Conservation (phyloP, 2,797 vertebrate genomes). For the Tauraco hartlaubi region DNA sequence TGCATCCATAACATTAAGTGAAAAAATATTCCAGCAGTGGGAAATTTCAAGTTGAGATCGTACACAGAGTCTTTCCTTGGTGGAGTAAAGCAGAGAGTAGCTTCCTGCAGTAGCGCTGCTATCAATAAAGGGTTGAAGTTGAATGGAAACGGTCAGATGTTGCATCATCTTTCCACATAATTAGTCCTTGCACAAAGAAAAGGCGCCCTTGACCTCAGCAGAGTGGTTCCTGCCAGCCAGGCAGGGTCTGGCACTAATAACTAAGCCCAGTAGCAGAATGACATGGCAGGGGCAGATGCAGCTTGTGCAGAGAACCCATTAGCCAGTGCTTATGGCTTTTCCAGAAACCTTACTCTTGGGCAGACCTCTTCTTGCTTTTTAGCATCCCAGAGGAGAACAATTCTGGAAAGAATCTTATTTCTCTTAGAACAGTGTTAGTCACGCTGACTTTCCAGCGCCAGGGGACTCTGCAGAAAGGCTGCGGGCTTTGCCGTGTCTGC, state of each 20-base stretch:
- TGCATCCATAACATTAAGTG: not conserved
- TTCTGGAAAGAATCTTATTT: not conserved
- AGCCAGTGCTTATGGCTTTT: not conserved
- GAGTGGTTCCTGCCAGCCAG: not conserved
- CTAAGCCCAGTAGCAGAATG: not conserved
- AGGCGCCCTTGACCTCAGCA: not conserved
- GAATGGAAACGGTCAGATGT: not conserved
- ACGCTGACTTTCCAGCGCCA: not conserved
- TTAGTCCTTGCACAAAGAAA: not conserved
- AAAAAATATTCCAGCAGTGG: not conserved
- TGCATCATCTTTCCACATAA: not conserved
- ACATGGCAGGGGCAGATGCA: accelerated
- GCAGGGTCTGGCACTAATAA: not conserved
- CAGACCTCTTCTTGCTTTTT: not conserved
- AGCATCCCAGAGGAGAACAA: not conserved
- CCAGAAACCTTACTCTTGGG: not conserved
- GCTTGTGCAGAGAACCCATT: not conserved
- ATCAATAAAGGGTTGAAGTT: not conserved
- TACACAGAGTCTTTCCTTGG: not conserved
- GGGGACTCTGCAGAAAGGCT: not conserved
- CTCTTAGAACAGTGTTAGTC: not conserved
- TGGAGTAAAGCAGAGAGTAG: not conserved
- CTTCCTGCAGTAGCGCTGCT: not conserved
- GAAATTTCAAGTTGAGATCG: not conserved
- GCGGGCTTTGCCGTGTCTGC: not conserved